Evolutionary conservation across 1,140 invertebrate species (phyloP).

Genomic region (Vanessa tameamea): DNA sequence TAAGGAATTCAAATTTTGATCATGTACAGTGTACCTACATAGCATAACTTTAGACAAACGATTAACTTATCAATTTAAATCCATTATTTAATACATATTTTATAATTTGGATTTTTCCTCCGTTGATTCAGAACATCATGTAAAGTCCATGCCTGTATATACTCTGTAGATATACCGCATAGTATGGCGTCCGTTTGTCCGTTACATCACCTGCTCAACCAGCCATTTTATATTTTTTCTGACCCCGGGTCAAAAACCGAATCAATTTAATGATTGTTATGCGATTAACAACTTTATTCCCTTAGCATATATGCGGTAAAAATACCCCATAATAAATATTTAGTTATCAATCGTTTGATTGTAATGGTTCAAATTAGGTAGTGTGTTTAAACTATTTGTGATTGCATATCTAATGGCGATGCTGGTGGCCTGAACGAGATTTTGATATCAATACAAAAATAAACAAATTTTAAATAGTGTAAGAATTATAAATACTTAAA

Average conservation of each 20-base stretch:
- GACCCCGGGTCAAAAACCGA: conserved; percentile 2
- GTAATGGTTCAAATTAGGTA: background rate
- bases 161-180: background rate
- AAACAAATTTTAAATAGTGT: too few relatives aligned
- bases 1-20: too few relatives aligned
- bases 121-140: background rate
- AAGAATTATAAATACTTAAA: too few relatives aligned
- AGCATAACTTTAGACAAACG: too few relatives aligned
- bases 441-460: too few relatives aligned
- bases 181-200: background rate
- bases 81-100: too few relatives aligned
- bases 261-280: background rate
- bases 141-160: background rate
- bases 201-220: conserved; percentile 2
- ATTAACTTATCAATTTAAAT: too few relatives aligned
- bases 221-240: background rate
- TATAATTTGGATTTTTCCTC: too few relatives aligned
- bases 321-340: background rate
- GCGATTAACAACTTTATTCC: background rate
- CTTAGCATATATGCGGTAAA: background rate
- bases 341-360: background rate
- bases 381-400: background rate
- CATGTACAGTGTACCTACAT: too few relatives aligned
- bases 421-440: too few relatives aligned
- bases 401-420: too few relatives aligned